Conservation (phyloP, 2,113 vertebrate genomes). For the Hypanus sabinus region DNA sequence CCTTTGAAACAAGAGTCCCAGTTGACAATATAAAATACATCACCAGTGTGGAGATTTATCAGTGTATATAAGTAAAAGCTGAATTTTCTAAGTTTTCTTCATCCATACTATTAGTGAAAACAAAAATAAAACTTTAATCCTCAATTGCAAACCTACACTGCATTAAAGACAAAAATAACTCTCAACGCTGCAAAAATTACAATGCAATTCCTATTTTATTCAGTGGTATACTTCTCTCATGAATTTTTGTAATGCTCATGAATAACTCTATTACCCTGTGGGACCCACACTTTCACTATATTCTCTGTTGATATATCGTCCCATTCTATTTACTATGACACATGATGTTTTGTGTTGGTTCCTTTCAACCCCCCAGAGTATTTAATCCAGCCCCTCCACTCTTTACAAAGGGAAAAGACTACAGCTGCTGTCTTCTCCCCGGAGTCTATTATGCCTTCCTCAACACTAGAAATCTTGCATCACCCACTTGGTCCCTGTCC, state of each 20-base stretch:
- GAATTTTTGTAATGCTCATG: slow-evolving; percentile 31
- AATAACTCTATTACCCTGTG: slow-evolving; percentile 20
- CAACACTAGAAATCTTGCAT: neutral
- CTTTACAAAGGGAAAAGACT: neutral
- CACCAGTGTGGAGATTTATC: no score
- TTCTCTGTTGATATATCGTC: neutral
- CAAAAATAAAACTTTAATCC: no score
- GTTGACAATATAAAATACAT: no score
- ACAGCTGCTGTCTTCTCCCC: slow-evolving; percentile 26
- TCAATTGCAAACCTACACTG: neutral
- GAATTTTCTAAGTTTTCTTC: no score
- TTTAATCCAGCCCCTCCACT: neutral
- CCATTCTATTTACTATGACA: slow-evolving; percentile 22
- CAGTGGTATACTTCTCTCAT: neutral
- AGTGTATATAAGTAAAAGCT: no score
- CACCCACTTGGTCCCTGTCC: slow-evolving; percentile 19
- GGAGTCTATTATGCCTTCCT: neutral
- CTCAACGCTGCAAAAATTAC: neutral
- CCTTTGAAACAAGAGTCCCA: no score
- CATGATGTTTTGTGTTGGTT: neutral
- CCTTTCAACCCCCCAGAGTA: neutral
- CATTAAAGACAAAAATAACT: neutral
- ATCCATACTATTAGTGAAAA: no score
- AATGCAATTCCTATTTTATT: slow-evolving; percentile 13
- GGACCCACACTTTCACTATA: slow-evolving; percentile 15